phyloP scores from a whole-genome alignment of 2,888 invertebrate genomes.

The Julus scandinavius region DNA sequence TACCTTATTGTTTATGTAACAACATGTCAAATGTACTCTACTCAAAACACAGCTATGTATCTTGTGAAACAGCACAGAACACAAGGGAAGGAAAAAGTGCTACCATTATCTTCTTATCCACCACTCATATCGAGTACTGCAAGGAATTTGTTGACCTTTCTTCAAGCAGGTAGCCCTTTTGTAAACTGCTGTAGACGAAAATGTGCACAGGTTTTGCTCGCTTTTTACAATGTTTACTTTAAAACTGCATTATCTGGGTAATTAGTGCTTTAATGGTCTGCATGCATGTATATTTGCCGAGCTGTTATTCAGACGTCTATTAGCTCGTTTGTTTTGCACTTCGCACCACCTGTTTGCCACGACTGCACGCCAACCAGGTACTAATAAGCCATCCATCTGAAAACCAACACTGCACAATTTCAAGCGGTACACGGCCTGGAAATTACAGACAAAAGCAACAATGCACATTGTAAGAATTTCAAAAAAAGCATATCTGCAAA shows the following conservation, averaged over 20 bases:
- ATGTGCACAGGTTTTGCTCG: neutral
- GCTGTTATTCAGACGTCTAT: slow-evolving; percentile 12
- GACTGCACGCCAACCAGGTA: slow-evolving; percentile 21
- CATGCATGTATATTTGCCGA: slow-evolving; percentile 14
- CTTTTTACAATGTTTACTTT: slow-evolving; percentile 21
- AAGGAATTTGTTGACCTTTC: slow-evolving; percentile 2
- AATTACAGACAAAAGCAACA: neutral
- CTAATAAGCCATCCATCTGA: slow-evolving; percentile 21
- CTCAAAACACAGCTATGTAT: too few relatives aligned
- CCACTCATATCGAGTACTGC: neutral
- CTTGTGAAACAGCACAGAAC: too few relatives aligned
- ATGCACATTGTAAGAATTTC: neutral
- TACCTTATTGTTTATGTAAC: too few relatives aligned
- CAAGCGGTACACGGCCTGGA: neutral
- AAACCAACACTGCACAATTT: slow-evolving; percentile 9
- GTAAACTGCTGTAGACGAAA: neutral
- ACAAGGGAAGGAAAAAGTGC: too few relatives aligned
- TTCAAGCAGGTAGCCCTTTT: neutral
- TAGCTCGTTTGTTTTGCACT: slow-evolving; percentile 33
- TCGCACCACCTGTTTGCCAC: slow-evolving; percentile 26
- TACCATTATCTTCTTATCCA: too few relatives aligned
- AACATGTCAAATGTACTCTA: too few relatives aligned
- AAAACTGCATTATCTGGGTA: slow-evolving; percentile 13
- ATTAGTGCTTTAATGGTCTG: slow-evolving; percentile 25
- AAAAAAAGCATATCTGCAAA: neutral